phyloP scores from a whole-genome alignment of 2,797 vertebrate genomes.

The Neosilurus mollespiculum region DNA sequence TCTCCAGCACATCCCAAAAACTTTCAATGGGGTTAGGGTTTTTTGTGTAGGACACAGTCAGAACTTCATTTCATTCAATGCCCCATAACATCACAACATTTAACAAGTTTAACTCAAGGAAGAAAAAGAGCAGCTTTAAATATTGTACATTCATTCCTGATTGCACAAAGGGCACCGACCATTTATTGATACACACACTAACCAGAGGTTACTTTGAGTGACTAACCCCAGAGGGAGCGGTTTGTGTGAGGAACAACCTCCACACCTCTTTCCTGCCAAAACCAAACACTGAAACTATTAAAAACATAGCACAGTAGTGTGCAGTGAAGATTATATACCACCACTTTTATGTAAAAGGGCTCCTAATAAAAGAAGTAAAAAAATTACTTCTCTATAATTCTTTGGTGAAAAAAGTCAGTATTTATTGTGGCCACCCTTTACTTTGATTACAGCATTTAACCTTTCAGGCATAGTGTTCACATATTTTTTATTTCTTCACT shows the following conservation, averaged over 20 bases:
- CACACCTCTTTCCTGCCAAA: constrained; percentile 31
- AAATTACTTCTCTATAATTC: no score
- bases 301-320: background rate
- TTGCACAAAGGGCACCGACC: constrained; percentile 8
- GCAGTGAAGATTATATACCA: no score
- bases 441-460: no score
- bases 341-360: no score
- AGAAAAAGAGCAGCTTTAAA: constrained; percentile 28
- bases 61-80: background rate
- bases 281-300: constrained; percentile 36
- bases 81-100: background rate
- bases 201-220: constrained; percentile 5
- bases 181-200: constrained; percentile 13
- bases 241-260: constrained; percentile 32
- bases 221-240: constrained; percentile 44
- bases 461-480: no score
- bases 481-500: no score
- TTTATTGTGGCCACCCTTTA: no score
- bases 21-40: no score
- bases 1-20: no score
- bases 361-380: no score
- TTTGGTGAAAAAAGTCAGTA: no score
- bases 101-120: constrained; percentile 41
- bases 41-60: background rate
- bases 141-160: constrained; percentile 20